These are phyloP conservation scores for Cataglyphis cursor DNA, from an alignment of 2,888 invertebrate genomes.

Conservation along the genomic window DNA sequence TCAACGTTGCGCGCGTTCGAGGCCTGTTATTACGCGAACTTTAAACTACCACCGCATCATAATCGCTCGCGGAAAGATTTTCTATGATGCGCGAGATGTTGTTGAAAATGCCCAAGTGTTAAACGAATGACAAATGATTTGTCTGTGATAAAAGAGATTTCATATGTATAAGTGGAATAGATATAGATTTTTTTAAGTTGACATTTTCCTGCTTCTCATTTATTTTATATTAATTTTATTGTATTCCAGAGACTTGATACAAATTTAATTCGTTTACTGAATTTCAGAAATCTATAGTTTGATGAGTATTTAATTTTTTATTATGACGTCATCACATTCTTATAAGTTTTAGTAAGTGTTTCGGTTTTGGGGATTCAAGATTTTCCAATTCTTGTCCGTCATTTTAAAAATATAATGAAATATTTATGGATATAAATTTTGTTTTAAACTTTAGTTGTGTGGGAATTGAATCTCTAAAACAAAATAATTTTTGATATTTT, in stretches of 20 bases:
- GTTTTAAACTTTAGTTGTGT: not conserved
- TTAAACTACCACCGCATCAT: slow-evolving; percentile 75
- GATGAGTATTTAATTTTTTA: not conserved
- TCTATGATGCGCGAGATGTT: slow-evolving; percentile 35
- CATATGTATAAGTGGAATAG: not conserved
- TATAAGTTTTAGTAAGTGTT: too few relatives aligned
- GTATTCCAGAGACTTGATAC: not conserved
- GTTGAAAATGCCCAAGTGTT: slow-evolving; percentile 9
- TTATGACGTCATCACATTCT: too few relatives aligned
- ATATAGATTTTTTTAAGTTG: not conserved
- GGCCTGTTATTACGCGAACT: slow-evolving; percentile 76
- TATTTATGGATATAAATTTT: not conserved
- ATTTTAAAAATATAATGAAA: not conserved
- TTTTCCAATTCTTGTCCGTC: not conserved
- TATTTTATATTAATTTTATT: not conserved
- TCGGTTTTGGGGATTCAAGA: not conserved
- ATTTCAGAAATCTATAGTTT: not conserved
- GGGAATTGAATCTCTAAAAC: not conserved
- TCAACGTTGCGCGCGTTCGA: slow-evolving; percentile 67
- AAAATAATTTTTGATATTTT: not conserved
- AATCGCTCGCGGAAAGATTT: slow-evolving; percentile 67
- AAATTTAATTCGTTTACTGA: not conserved
- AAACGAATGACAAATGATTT: slow-evolving; percentile 32
- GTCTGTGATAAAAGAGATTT: not conserved
- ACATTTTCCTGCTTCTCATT: not conserved